phyloP scores from a whole-genome alignment of 1,140 invertebrate genomes.

The Bombus vancouverensis region DNA sequence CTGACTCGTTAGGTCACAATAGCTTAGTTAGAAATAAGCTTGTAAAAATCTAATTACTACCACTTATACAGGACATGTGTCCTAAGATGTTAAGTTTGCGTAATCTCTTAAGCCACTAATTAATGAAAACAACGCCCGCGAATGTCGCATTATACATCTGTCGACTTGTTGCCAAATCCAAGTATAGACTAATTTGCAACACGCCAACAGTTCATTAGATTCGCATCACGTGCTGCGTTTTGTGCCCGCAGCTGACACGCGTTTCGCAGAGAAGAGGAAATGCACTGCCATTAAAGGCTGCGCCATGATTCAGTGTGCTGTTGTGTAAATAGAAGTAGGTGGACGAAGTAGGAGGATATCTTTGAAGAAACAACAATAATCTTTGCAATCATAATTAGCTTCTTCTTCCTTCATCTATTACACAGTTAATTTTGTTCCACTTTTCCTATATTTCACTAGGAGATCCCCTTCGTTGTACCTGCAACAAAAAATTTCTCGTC shows the following conservation, averaged over 20 bases:
- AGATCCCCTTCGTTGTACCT: not conserved
- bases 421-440: not conserved
- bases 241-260: not conserved
- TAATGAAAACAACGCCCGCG: slow-evolving; percentile 3
- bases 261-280: slow-evolving; percentile 22
- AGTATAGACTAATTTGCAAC: slow-evolving; percentile 26
- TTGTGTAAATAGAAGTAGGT: slow-evolving; percentile 35
- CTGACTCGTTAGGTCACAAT: not conserved
- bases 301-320: not conserved
- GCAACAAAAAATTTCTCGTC: not conserved
- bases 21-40: too few relatives aligned
- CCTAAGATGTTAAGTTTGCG: not conserved
- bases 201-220: slow-evolving; percentile 46
- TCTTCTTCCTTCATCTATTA: not conserved
- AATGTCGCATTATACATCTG: slow-evolving; percentile 5
- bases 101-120: slow-evolving; percentile 8
- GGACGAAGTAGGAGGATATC: not conserved
- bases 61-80: not conserved
- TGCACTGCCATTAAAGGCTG: not conserved
- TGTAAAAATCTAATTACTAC: not conserved
- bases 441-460: not conserved
- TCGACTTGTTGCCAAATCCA: slow-evolving; percentile 1
- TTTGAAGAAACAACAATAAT: not conserved
- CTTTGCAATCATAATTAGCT: not conserved
- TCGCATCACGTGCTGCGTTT: slow-evolving; percentile 43